A percentile compares a stretch with the other conserved stretches of the same genome.
phyloP scores from a whole-genome alignment of 1,140 invertebrate genomes.

The Triops cancriformis region DNA sequence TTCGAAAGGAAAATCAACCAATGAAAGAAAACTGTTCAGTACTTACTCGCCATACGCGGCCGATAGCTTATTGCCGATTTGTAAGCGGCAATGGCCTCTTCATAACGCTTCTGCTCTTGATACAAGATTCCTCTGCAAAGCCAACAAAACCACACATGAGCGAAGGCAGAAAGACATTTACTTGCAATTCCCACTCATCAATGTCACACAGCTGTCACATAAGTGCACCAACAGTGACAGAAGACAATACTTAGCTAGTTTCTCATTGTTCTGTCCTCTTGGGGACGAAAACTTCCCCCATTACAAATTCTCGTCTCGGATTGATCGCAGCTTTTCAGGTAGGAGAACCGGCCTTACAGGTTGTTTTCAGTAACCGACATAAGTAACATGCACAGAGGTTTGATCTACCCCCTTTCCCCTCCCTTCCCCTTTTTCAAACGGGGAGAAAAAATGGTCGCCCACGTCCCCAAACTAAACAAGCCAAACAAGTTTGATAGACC shows the following conservation, averaged over 20 bases:
- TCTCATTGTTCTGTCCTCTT: slow-evolving; percentile 1
- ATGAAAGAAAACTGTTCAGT: no score
- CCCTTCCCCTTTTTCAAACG: background rate
- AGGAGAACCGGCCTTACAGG: background rate
- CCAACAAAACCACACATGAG: slow-evolving; percentile 33
- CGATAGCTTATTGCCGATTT: slow-evolving; percentile 85
- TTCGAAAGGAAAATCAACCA: background rate
- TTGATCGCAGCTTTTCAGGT: background rate
- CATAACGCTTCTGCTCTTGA: slow-evolving; percentile 76
- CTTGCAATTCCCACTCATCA: slow-evolving; percentile 1
- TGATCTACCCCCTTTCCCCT: background rate
- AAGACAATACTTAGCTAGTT: slow-evolving; percentile 5
- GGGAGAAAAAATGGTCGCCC: background rate
- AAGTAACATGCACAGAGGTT: background rate
- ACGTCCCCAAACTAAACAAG: background rate
- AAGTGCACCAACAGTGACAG: background rate
- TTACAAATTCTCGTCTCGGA: background rate
- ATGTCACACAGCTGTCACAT: slow-evolving; percentile 5
- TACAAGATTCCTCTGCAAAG: slow-evolving; percentile 82
- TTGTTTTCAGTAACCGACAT: background rate
- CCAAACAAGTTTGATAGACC: background rate
- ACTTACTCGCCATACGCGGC: slow-evolving; percentile 89
- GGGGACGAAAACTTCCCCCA: background rate
- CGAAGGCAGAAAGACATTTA: background rate
- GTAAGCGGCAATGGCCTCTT: slow-evolving; percentile 86